Evolutionary conservation across 1,140 invertebrate species (phyloP).

Genomic region (Halesus radiatus): DNA sequence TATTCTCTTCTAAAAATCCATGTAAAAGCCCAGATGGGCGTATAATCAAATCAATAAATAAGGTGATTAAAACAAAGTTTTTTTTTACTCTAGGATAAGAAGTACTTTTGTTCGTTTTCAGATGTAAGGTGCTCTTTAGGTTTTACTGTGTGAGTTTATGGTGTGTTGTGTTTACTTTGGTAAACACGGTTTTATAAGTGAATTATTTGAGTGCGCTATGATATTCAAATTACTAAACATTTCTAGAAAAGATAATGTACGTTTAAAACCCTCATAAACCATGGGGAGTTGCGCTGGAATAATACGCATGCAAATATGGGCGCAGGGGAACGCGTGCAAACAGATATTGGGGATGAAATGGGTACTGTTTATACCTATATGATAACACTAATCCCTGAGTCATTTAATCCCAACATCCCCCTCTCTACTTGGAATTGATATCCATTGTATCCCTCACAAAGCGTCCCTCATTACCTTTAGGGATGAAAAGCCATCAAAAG

Average conservation of each 20-base stretch:
- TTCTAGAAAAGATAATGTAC: constrained; percentile 3
- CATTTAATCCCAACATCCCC: constrained; percentile 17
- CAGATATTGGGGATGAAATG: background rate
- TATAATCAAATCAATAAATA: too few relatives aligned
- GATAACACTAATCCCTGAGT: constrained; percentile 17
- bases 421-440: background rate
- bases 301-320: background rate
- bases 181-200: too few relatives aligned
- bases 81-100: too few relatives aligned
- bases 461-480: background rate
- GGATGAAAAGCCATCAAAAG: background rate
- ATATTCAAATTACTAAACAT: background rate
- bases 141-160: too few relatives aligned
- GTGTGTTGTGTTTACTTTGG: too few relatives aligned
- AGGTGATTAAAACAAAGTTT: too few relatives aligned
- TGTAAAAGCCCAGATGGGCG: too few relatives aligned
- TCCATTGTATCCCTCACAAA: constrained; percentile 14
- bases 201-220: too few relatives aligned
- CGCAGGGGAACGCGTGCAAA: background rate
- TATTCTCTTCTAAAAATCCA: too few relatives aligned
- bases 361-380: background rate
- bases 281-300: background rate
- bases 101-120: too few relatives aligned
- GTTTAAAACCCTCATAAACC: background rate
- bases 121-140: too few relatives aligned